phyloP scores from a whole-genome alignment of 2,797 vertebrate genomes.

The Pempheris klunzingeri region DNA sequence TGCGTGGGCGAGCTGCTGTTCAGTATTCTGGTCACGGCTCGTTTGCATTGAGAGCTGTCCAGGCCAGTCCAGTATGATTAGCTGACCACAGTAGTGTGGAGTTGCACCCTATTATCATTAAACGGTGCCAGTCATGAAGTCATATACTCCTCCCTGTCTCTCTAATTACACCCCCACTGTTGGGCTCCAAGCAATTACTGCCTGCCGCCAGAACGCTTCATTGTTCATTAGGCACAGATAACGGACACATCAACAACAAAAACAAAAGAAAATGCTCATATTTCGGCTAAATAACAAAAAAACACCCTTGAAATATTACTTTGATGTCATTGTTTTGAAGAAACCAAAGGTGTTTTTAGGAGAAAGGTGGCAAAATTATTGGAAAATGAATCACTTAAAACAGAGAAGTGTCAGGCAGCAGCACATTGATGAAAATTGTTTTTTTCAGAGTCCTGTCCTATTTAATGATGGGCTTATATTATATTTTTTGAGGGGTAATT shows the following conservation, averaged over 20 bases:
- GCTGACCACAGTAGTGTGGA: constrained; percentile 80
- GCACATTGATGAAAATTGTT: background rate
- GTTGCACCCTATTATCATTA: constrained; percentile 83
- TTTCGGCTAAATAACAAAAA: constrained; percentile 44
- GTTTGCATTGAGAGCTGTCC: constrained; percentile 74
- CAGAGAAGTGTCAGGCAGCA: background rate
- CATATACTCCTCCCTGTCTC: constrained; percentile 78
- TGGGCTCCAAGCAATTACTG: constrained; percentile 81
- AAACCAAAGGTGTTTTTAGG: constrained; percentile 23
- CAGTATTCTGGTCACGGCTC: constrained; percentile 83
- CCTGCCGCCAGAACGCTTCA: constrained; percentile 75
- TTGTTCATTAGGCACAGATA: constrained; percentile 80
- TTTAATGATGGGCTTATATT: background rate
- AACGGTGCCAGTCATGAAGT: constrained; percentile 80
- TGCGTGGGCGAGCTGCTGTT: constrained; percentile 68
- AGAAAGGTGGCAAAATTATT: constrained; percentile 6
- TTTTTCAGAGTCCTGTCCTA: background rate
- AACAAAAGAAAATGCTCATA: constrained; percentile 65
- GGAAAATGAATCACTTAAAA: constrained; percentile 14
- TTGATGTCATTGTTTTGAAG: constrained; percentile 8
- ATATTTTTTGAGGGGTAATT: background rate
- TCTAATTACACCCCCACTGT: constrained; percentile 83
- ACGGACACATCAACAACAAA: constrained; percentile 76
- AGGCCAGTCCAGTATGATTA: constrained; percentile 82
- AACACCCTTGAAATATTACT: constrained; percentile 14